These are phyloP conservation scores for Odontomachus brunneus DNA, from an alignment of 1,140 invertebrate genomes.

Conservation along the genomic window DNA sequence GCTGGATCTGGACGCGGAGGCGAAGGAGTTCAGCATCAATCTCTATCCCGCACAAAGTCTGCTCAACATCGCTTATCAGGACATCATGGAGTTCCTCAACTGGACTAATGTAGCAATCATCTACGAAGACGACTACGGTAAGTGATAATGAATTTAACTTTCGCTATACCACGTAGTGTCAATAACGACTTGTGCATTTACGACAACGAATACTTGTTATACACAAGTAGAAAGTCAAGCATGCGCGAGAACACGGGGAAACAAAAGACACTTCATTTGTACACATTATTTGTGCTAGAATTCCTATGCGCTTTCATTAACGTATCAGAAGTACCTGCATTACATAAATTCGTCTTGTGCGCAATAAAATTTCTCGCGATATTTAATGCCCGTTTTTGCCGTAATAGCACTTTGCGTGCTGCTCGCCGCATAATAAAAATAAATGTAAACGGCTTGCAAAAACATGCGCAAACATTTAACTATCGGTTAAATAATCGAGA, in stretches of 20 bases:
- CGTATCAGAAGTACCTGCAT: background rate
- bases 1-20: conserved; percentile 86
- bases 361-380: background rate
- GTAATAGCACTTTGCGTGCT: background rate
- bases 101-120: conserved; percentile 91
- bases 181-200: no score
- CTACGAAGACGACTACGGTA: conserved; percentile 91
- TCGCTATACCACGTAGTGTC: background rate
- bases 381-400: background rate
- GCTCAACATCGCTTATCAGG: conserved; percentile 88
- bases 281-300: no score
- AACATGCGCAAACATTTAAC: background rate
- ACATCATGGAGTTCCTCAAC: conserved; percentile 89
- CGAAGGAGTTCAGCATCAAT: conserved; percentile 89
- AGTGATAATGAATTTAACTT: conserved; percentile 64
- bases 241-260: no score
- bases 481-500: background rate
- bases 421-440: background rate
- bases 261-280: background rate
- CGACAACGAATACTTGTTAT: no score
- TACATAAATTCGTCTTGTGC: conserved; percentile 7
- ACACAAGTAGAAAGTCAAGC: no score
- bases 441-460: conserved; percentile 10
- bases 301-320: background rate
- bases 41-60: conserved; percentile 89